A percentile compares a stretch with the other conserved stretches of the same genome.
phyloP scores from a whole-genome alignment of 2,888 invertebrate species.

The Brachypterus glaber region DNA sequence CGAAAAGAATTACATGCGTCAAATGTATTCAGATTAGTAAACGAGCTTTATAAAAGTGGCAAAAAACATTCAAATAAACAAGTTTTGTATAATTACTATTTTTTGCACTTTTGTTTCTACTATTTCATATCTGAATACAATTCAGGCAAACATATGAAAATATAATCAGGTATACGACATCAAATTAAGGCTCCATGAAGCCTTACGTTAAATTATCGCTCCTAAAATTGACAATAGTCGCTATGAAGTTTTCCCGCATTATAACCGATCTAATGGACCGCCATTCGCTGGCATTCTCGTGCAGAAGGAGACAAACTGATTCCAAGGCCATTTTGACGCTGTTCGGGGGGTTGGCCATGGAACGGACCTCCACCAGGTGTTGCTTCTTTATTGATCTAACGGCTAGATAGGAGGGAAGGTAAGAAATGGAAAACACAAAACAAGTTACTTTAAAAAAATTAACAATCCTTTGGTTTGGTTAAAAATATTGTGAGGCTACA shows the following conservation, averaged over 20 bases:
- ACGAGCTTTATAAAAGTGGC: too few relatives aligned
- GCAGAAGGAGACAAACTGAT: slow-evolving; percentile 86
- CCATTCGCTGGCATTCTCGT: slow-evolving; percentile 88
- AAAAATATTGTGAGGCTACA: too few relatives aligned
- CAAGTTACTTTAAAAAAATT: too few relatives aligned
- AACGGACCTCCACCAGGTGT: slow-evolving; percentile 87
- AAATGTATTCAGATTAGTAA: too few relatives aligned
- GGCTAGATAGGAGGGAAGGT: too few relatives aligned
- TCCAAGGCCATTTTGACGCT: slow-evolving; percentile 90
- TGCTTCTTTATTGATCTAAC: slow-evolving; percentile 95
- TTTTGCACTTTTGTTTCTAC: background rate
- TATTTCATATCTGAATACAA: slow-evolving; percentile 12
- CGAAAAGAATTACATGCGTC: too few relatives aligned
- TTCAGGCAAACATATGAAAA: slow-evolving; percentile 8
- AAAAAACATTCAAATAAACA: slow-evolving; percentile 4
- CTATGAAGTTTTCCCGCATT: slow-evolving; percentile 93
- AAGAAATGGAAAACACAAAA: too few relatives aligned
- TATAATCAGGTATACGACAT: slow-evolving; percentile 1
- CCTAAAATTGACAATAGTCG: slow-evolving; percentile 89
- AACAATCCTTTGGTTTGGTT: too few relatives aligned
- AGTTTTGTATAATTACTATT: background rate
- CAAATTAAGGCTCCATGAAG: slow-evolving; percentile 8
- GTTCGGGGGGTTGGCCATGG: slow-evolving; percentile 90
- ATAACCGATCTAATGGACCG: slow-evolving; percentile 83
- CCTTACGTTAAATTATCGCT: slow-evolving; percentile 88